These are phyloP conservation scores for Strix aluco DNA, from an alignment of 2,113 vertebrate genomes.

Conservation along the genomic window DNA sequence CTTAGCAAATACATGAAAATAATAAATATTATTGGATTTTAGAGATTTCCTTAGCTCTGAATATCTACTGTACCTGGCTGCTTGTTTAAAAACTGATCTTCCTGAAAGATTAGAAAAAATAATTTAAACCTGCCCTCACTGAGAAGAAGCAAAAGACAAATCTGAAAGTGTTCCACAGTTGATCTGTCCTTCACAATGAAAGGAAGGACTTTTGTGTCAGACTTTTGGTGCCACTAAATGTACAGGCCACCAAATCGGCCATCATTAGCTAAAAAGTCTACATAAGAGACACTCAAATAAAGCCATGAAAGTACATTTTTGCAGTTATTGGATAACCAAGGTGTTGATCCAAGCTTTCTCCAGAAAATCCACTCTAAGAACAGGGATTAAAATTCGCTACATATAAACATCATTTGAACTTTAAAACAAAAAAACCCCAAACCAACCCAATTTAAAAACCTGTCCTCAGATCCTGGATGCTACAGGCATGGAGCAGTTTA, in stretches of 20 bases:
- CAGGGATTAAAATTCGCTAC: background rate
- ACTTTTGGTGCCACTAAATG: background rate
- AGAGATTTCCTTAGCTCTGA: background rate
- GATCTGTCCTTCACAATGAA: background rate
- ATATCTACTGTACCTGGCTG: background rate
- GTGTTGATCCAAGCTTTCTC: background rate
- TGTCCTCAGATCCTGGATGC: background rate
- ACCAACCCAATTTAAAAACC: background rate
- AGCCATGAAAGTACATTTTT: background rate
- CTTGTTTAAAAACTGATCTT: background rate
- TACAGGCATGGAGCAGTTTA: background rate
- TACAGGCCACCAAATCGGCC: background rate
- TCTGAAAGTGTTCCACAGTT: background rate
- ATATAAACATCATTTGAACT: background rate
- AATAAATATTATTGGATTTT: background rate
- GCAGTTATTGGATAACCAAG: background rate
- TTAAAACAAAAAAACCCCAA: background rate
- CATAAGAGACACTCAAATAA: background rate
- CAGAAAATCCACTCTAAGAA: background rate
- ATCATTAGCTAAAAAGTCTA: fast-evolving
- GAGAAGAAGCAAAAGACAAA: background rate
- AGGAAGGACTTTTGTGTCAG: background rate
- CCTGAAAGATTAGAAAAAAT: background rate
- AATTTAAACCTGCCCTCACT: background rate
- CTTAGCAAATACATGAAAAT: background rate